These are phyloP conservation scores for Leucoma salicis DNA, from an alignment of 2,888 invertebrate species.

Conservation along the genomic window DNA sequence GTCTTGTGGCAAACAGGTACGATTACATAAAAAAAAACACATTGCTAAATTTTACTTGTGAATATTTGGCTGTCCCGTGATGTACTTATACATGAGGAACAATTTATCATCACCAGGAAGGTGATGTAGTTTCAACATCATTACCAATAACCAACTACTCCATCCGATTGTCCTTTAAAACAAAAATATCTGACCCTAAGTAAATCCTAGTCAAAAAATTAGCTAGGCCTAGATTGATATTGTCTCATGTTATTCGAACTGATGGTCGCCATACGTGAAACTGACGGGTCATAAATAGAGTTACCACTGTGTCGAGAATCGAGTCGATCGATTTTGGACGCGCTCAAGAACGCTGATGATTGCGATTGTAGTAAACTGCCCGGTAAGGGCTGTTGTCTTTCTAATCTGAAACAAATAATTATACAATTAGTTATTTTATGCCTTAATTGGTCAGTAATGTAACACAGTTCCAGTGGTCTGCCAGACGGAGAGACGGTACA, in stretches of 20 bases:
- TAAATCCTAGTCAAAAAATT: slow-evolving; percentile 31
- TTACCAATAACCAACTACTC: no score
- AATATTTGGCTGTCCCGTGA: no score
- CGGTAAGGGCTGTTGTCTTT: slow-evolving; percentile 60
- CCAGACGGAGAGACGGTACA: no score
- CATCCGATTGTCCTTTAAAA: no score
- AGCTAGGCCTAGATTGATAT: slow-evolving; percentile 65
- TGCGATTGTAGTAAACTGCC: slow-evolving; percentile 69
- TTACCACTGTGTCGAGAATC: slow-evolving; percentile 38
- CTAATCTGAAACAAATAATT: slow-evolving; percentile 41
- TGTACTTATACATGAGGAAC: no score
- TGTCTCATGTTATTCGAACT: slow-evolving; percentile 64
- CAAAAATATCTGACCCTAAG: neutral
- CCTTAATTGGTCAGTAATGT: no score
- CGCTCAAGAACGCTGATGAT: slow-evolving; percentile 69
- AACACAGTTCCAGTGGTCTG: no score
- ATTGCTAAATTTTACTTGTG: no score
- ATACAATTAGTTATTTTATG: neutral
- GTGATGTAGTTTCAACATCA: no score
- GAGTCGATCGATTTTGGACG: slow-evolving; percentile 38
- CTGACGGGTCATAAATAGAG: slow-evolving; percentile 60
- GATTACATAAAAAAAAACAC: no score
- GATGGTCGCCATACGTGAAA: slow-evolving; percentile 62
- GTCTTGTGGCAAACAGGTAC: no score
- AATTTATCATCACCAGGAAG: no score